Evolutionary conservation across 2,113 vertebrate genomes (phyloP).

Genomic region (Oxyura jamaicensis): DNA sequence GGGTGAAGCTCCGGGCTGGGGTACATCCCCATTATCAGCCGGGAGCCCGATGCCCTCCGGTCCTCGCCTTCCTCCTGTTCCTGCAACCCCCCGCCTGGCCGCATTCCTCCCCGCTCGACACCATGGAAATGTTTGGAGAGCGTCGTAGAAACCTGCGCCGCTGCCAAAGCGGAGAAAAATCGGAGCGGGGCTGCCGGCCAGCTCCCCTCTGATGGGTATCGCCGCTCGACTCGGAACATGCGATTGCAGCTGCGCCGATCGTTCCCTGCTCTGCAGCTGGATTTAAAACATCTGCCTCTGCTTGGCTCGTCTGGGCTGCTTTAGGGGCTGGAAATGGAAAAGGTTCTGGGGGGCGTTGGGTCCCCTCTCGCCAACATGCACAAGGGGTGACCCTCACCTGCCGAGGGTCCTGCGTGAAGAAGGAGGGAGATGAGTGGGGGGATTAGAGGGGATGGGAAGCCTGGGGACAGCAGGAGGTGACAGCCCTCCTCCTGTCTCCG

Average conservation of each 20-base stretch:
- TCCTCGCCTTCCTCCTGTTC: background rate
- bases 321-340: background rate
- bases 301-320: background rate
- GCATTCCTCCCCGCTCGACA: slow-evolving; percentile 3
- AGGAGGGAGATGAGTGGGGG: background rate
- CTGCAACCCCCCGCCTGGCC: background rate
- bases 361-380: background rate
- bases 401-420: accelerated
- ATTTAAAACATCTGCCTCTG: slow-evolving; percentile 1
- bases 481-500: background rate
- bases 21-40: background rate
- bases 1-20: background rate
- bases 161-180: slow-evolving; percentile 37
- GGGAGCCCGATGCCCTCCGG: background rate
- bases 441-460: background rate
- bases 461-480: background rate
- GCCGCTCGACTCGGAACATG: background rate
- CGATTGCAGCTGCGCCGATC: slow-evolving; percentile 29
- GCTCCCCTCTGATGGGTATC: accelerated
- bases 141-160: background rate
- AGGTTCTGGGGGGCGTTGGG: accelerated
- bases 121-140: slow-evolving; percentile 52
- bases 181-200: background rate
- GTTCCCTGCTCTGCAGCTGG: background rate
- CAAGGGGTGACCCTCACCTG: background rate